Base-by-base conservation (phyloP, 2,797 vertebrate species). In the Erethizon dorsatum region DNA sequence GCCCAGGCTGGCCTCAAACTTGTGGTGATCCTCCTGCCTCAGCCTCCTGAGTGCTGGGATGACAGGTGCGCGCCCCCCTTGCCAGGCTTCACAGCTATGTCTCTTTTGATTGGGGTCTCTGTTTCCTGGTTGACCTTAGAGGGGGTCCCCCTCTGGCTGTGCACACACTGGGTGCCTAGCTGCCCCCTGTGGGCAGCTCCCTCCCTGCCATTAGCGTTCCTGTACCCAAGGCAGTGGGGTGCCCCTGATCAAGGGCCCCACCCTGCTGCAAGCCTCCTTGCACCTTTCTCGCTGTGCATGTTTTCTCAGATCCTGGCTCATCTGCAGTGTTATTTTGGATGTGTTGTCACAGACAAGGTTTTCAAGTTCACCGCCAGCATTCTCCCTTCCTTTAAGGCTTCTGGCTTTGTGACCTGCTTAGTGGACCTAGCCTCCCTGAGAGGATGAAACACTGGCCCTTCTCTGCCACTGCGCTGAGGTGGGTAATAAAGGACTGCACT, bases 291-390 rank as follows among this genome's bases (percentile, higher is more conserved):
- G 5, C 33, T 59, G 26, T 45, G 50, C 4, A 5, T 56, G 65
- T 71, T 56, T 91, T 54, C 88, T 95, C 92, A 52, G 88, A 52
- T 91, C 85, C 18, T 84, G 45, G 0, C 83, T 47, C 67, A 56
- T 59, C 24, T 56, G 67, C 59, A 71, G 54, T n/a, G 83, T 92
- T 95, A 91, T 94, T 97, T 97, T 86, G 59, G 65, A 73, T 56
- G 73, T 85, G 83, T 82, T 78, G 52, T 54, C 22, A 26, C 50
- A 17, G 47, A 37, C 54, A 47, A 73, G 56, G 83, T 95, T 90
- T 91, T 63, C 37, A 92, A 59, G 54, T 52, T 87, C 33, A 26
- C 80, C 50, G 59, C 71, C 88, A 78, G 4, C 47, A 71, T 54
- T 90, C 63, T 69, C 47, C 31, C 82, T 61, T 71, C 20, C 80